Base-by-base conservation (phyloP, 37 sponge, comb jelly and placozoan genomes). In the Beroe ovata region DNA sequence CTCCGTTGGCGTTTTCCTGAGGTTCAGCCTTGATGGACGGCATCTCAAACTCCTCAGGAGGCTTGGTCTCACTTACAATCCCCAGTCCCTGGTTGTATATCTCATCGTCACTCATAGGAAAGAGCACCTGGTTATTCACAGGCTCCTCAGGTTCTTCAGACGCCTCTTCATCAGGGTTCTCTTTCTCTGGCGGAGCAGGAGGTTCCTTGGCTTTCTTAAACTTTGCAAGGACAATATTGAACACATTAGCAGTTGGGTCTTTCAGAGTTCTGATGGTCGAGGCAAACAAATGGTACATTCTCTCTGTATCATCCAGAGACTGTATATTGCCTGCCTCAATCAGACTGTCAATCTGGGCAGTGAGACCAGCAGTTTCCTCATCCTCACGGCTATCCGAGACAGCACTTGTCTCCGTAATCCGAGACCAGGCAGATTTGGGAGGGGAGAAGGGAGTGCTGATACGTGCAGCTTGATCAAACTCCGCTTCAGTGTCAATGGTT, bases 81-180 rank as follows among this genome's bases (percentile, higher is more conserved):
- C 36, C 69, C 14, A 66, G 35, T 38, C 84, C 84, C 22, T 77
- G 84, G 38, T 41, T 77, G 47, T 77, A 77, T 6, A 77, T 77
- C 54, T 77, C 84, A 21, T 77, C 36, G 28, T 77, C 84, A 77
- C 84, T 77, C 84, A 77, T 77, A 21, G 84, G 84, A 23, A 77
- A 77, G 8, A 42, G 84, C 8, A 62, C 63, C 11, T 47, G 54
- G 54, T 47, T 47, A 14, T 25, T 62, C 28, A 29, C 25, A 1
- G 11, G 23, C 8, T 36, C 26, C 1, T 33, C 25, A 2, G 26
- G 39, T 21, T 42, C 38, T 38, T 33, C 3, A 40, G 84, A 2
- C 38, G 26, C 54, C 26, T 39, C 47, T 8, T 8, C 54, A n/a
- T 16, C 33, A n/a, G 16, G 23, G 35, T 30, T 66, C 8, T 66